Evolutionary conservation across 2,888 invertebrate species (phyloP).

Genomic region (Cephus pygmeus): DNA sequence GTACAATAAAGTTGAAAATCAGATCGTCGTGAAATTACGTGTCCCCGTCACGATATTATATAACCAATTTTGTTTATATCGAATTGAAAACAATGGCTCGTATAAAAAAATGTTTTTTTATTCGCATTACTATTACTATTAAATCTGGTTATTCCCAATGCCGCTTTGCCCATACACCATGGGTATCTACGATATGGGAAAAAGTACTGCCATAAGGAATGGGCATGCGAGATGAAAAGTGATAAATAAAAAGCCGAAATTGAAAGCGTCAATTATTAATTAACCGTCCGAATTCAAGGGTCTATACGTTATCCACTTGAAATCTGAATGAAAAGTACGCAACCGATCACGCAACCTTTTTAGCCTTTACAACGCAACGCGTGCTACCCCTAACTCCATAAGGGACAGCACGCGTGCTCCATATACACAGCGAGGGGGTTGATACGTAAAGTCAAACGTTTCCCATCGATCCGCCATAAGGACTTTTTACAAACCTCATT

Average conservation of each 20-base stretch:
- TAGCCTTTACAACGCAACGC: not conserved
- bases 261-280: slow-evolving; percentile 53
- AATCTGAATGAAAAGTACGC: slow-evolving; percentile 38
- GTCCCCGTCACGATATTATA: too few species aligned
- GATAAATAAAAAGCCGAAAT: slow-evolving; percentile 9
- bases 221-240: too few species aligned
- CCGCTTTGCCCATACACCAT: too few species aligned
- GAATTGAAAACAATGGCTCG: too few species aligned
- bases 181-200: too few species aligned
- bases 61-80: too few species aligned
- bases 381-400: not conserved
- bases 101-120: too few species aligned
- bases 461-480: not conserved
- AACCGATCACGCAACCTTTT: slow-evolving; percentile 20
- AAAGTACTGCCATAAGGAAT: too few species aligned
- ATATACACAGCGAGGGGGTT: not conserved
- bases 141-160: too few species aligned
- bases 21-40: too few species aligned
- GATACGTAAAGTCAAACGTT: not conserved
- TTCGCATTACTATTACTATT: too few species aligned
- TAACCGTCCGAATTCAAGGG: slow-evolving; percentile 44
- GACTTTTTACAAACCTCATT: not conserved
- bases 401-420: not conserved
- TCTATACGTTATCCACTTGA: slow-evolving; percentile 44
- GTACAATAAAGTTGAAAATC: too few species aligned